These are phyloP conservation scores for Prosapia bicincta DNA, from an alignment of 2,888 invertebrate species.

Conservation along the genomic window DNA sequence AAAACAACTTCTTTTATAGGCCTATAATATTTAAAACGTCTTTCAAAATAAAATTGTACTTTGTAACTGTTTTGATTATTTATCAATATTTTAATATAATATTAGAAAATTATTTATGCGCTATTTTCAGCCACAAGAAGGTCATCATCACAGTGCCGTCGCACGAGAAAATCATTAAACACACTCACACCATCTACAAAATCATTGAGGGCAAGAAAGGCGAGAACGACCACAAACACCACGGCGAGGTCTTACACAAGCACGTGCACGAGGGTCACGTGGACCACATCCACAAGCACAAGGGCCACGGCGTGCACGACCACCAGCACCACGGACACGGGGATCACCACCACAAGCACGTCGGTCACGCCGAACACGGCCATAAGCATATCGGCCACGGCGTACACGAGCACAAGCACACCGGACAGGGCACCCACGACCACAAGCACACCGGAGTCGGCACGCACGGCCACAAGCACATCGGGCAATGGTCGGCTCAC, in stretches of 20 bases:
- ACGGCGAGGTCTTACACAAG: constrained; percentile 40
- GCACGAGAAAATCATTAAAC: constrained; percentile 64
- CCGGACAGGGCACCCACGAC: constrained; percentile 47
- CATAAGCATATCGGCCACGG: constrained; percentile 40
- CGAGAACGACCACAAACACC: constrained; percentile 35
- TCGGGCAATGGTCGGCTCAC: constrained; percentile 46
- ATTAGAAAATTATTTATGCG: no score
- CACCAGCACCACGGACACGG: constrained; percentile 35
- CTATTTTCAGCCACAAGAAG: constrained; percentile 56
- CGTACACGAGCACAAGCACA: constrained; percentile 44
- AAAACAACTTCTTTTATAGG: no score
- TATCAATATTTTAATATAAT: no score
- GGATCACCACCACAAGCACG: constrained; percentile 36
- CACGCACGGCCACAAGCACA: constrained; percentile 44
- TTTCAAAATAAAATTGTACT: no score
- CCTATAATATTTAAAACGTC: no score
- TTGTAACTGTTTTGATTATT: no score
- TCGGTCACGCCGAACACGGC: constrained; percentile 35
- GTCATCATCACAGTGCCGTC: constrained; percentile 66
- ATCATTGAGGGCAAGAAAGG: constrained; percentile 47
- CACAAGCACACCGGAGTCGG: constrained; percentile 44
- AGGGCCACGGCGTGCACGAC: constrained; percentile 36
- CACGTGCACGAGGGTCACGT: constrained; percentile 39
- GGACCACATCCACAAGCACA: constrained; percentile 39
- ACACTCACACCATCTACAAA: constrained; percentile 69